Evolutionary conservation across 2,888 invertebrate genomes (phyloP), one percentile per base, ranked within the genome.

Genomic region (Chaitophorus viminalis): DNA sequence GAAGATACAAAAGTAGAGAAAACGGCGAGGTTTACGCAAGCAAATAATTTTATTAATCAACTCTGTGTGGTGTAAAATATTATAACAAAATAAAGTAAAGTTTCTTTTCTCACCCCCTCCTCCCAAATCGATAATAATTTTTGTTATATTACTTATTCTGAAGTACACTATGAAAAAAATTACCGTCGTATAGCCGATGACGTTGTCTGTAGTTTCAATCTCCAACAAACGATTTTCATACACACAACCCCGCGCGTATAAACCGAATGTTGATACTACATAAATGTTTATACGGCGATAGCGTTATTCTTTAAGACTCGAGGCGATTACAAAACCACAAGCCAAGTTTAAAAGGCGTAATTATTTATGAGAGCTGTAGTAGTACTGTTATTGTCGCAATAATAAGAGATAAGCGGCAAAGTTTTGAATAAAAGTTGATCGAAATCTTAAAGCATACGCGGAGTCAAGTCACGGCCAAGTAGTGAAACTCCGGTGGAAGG

Each of bases 341-440:
- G 65, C 76, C 75, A 25, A 84, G 76, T 84, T 76, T 25, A 31
- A 84, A 84, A 84, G 31, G 25, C 76, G 65, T 65, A 8, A 75
- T 76, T 25, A 75, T 76, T 76, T 84, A 65, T 84, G 76, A 31
- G 65, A 65, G 17, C 17, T n/a, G 31, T 5, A 46, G 46, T 65
- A 46, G 46, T 65, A 52, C 74, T 65, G 31, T 76, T 76, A 31
- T 68, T 76, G 65, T 46, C 65, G 46, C 76, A 39, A 46, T 76
- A 84, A 76, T 84, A 84, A 84, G 31, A 75, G 76, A 84, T 84
- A 84, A 84, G 76, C 39, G 60, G 3, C 17, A 76, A 84, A 84
- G 60, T 84, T 84, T 84, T 84, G 76, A 76, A 76, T 84, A 84
- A 84, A 84, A 84, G 39, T 84, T 65, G 84, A 84, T 84, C 65